phyloP scores from a whole-genome alignment of 1,140 invertebrate genomes.

The Zaprionus capensis region DNA sequence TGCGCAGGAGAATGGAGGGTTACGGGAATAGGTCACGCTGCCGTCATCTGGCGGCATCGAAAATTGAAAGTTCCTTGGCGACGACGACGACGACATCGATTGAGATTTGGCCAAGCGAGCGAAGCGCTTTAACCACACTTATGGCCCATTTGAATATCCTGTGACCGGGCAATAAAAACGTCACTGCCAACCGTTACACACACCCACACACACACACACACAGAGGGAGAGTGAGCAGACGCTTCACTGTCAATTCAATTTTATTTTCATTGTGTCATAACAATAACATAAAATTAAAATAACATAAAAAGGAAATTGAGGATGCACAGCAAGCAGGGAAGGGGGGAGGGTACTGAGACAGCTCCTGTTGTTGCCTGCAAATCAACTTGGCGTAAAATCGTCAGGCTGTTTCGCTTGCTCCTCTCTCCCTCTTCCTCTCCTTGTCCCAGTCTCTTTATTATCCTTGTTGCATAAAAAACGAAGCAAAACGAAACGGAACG shows the following conservation, averaged over 20 bases:
- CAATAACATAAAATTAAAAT: slow-evolving; percentile 85
- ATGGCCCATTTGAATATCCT: slow-evolving; percentile 82
- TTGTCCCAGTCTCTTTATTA: slow-evolving; percentile 46
- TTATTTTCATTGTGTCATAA: slow-evolving; percentile 84
- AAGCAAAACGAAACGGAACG: slow-evolving; percentile 27
- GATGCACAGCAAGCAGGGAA: slow-evolving; percentile 43
- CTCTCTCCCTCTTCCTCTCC: background rate
- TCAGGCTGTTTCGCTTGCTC: slow-evolving; percentile 41
- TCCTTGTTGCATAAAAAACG: slow-evolving; percentile 64
- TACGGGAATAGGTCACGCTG: slow-evolving; percentile 59
- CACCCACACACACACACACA: background rate
- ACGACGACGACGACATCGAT: slow-evolving; percentile 42
- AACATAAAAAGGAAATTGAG: slow-evolving; percentile 84
- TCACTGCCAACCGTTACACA: slow-evolving; percentile 72
- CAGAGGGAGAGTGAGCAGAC: slow-evolving; percentile 1
- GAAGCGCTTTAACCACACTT: slow-evolving; percentile 79
- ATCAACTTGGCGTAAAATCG: slow-evolving; percentile 83
- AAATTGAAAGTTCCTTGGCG: slow-evolving; percentile 74
- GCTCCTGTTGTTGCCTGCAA: slow-evolving; percentile 47
- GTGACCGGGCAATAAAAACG: slow-evolving; percentile 83
- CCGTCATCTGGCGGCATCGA: slow-evolving; percentile 76
- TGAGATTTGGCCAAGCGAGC: slow-evolving; percentile 73
- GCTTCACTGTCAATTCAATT: slow-evolving; percentile 84
- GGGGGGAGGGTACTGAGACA: background rate
- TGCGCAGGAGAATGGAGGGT: slow-evolving; percentile 11